Percentiles rank a stretch among this genome's conserved stretches.
phyloP scores from a whole-genome alignment of 2,797 vertebrate species.

The Arnoldichthys spilopterus region DNA sequence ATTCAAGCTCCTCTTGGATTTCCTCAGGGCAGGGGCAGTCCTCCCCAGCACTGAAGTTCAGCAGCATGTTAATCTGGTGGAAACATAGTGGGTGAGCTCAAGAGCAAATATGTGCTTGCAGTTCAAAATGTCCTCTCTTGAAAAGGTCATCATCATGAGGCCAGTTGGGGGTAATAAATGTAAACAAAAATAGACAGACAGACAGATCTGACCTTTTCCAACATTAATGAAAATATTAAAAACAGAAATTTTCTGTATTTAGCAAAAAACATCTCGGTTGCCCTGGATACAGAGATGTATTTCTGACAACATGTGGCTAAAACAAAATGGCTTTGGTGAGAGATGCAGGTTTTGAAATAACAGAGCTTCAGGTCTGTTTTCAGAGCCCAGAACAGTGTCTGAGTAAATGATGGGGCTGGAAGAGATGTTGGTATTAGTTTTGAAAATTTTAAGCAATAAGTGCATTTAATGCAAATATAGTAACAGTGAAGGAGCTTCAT shows the following conservation, averaged over 20 bases:
- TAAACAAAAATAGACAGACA: too few relatives aligned
- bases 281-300: constrained; percentile 51
- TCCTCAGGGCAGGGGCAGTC: constrained; percentile 96
- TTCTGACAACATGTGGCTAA: constrained; percentile 40
- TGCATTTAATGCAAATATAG: too few relatives aligned
- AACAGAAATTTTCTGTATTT: constrained; percentile 19
- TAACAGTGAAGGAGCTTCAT: too few relatives aligned
- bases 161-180: background rate
- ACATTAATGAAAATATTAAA: constrained; percentile 13
- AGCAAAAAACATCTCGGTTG: constrained; percentile 25
- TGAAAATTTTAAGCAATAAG: too few relatives aligned
- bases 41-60: constrained; percentile 94
- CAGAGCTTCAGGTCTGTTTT: background rate
- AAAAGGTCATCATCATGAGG: background rate
- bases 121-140: background rate
- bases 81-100: constrained; percentile 5
- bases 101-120: background rate
- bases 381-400: background rate
- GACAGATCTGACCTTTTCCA: constrained; percentile 27
- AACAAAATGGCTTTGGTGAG: constrained; percentile 3
- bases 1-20: constrained; percentile 90
- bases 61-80: constrained; percentile 94
- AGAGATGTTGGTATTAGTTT: too few relatives aligned
- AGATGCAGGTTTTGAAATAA: constrained; percentile 26
- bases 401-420: constrained; percentile 20